Evolutionary conservation across 64 coral and sea anemone genomes (phyloP).

Genomic region (Stichodactyla mertensii): DNA sequence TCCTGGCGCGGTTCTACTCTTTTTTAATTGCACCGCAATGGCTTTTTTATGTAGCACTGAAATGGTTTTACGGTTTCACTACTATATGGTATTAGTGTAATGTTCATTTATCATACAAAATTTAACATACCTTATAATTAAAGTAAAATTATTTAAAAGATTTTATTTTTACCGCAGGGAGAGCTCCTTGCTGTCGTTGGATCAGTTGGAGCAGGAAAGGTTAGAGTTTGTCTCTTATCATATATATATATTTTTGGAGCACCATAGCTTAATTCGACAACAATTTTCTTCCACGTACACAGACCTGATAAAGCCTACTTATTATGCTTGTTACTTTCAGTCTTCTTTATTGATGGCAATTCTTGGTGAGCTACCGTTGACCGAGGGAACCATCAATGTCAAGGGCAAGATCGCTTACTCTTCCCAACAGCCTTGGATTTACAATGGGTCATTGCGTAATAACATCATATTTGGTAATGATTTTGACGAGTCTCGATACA

Average conservation of each 20-base stretch:
- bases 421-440: slow-evolving; percentile 86
- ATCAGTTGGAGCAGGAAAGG: slow-evolving; percentile 81
- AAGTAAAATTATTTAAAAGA: background rate
- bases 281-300: background rate
- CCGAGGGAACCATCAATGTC: slow-evolving; percentile 67
- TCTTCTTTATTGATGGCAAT: slow-evolving; percentile 76
- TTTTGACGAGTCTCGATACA: slow-evolving; percentile 60
- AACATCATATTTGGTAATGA: slow-evolving; percentile 86
- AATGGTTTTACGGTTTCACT: background rate
- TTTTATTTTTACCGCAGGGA: slow-evolving; percentile 33
- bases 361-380: slow-evolving; percentile 63
- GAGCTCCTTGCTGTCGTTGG: slow-evolving; percentile 72
- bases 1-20: background rate
- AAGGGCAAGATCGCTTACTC: slow-evolving; percentile 79
- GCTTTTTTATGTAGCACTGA: background rate
- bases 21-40: background rate
- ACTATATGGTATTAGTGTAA: background rate
- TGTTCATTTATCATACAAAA: no score
- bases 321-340: slow-evolving; percentile 9
- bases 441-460: slow-evolving; percentile 70
- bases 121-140: no score
- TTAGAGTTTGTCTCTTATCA: background rate
- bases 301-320: background rate
- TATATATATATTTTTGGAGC: background rate
- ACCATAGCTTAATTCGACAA: background rate